Percentiles rank a stretch among this genome's conserved stretches.
Evolutionary conservation across 2,888 invertebrate species (phyloP).

Genomic region (Callyntrura sp.): DNA sequence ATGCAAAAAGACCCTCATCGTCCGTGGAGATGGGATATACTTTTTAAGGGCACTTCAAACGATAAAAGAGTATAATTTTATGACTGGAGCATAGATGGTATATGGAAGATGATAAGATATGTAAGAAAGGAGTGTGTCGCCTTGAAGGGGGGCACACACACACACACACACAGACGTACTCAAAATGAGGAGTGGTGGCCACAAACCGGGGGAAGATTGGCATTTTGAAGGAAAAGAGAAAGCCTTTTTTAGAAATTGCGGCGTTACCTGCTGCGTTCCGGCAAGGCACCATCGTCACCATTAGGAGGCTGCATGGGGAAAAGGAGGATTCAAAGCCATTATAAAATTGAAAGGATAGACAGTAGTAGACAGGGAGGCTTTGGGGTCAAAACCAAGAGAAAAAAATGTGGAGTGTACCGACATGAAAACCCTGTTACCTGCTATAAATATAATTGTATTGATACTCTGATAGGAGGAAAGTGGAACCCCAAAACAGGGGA

Average conservation of each 20-base stretch:
- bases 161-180: neutral
- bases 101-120: no score
- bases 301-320: slow-evolving; percentile 25
- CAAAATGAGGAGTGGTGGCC: no score
- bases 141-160: neutral
- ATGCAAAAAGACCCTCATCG: neutral
- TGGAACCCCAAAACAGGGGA: neutral
- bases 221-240: no score
- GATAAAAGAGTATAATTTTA: no score
- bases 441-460: no score
- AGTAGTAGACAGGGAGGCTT: neutral
- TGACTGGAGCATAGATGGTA: no score
- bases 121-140: no score
- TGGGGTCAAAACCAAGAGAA: neutral
- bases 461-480: neutral
- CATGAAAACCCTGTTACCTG: neutral
- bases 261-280: no score
- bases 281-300: neutral
- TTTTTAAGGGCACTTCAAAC: no score
- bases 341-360: slow-evolving; percentile 26
- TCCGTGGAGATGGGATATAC: no score
- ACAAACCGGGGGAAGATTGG: no score
- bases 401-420: neutral
- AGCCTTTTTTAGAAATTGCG: no score
- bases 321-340: slow-evolving; percentile 15